Base-by-base conservation (phyloP, 2,113 vertebrate species). In the Periophthalmodon schlosseri region DNA sequence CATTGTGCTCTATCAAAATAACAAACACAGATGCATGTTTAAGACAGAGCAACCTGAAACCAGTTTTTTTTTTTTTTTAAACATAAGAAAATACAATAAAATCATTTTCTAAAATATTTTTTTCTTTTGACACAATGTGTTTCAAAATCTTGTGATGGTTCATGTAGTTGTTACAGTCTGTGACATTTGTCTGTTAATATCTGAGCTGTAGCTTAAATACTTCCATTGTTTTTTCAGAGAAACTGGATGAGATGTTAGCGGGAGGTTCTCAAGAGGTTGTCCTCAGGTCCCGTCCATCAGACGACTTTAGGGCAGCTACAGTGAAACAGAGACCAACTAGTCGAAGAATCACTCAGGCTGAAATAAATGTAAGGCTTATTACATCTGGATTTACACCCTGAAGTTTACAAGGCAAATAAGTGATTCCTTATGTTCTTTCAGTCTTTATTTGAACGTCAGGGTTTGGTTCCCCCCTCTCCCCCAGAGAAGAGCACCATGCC, bases 401-500 rank as follows among this genome's bases (percentile, higher is more conserved):
- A 66, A 39, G 49, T 28, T 50, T 47, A 34, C 24, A 64, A 36
- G 16, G 16, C 34, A 68, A 23, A 49, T 39, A 5, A 13, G 4
- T 8, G n/a, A 47, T 47, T 46, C 10, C 18, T n/a, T 20, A 23
- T 49, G 23, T 46, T 24, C 76, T 13, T 84, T 36, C 49, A 98
- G 97, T 97, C 96, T 0, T 83, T 99, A 84, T 96, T 98, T 81
- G 96, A 99, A 82, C 95, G 96, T 67, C 97, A 99, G 90, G 96
- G 97, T 28, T 94, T 99, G 82, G 94, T 95, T 0, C 92, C 95
- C 4, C 94, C 95, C 4, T 74, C 93, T 0, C 90, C 88, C 52
- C 82, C 94, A 5, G 95, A 96, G 88, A 98, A 97, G 83, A 94
- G 93, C 91, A 96, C 95, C 8, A 94, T 97, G 84, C 92, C 96